Conservation (phyloP, 2,797 vertebrate species). For the Crax fasciolata region DNA sequence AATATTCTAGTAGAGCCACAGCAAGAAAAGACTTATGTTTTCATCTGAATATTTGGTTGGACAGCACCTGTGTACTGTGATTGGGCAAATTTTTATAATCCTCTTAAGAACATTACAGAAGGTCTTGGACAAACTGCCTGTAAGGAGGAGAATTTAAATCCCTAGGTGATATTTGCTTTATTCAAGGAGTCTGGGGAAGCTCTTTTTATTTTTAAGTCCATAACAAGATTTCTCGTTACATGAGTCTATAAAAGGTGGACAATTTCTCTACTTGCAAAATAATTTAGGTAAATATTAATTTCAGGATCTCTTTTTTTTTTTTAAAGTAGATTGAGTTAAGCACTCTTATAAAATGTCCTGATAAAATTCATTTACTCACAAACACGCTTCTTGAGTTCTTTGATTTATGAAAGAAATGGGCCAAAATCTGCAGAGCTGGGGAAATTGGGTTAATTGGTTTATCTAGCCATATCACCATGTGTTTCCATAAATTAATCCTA, state of each 20-base stretch:
- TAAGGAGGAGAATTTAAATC: background rate
- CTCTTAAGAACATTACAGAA: background rate
- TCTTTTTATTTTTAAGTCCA: background rate
- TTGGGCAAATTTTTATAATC: background rate
- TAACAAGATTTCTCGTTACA: background rate
- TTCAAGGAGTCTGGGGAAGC: background rate
- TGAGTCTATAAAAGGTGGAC: background rate
- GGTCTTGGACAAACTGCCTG: background rate
- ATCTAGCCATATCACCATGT: background rate
- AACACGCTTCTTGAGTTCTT: background rate
- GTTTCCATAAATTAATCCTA: background rate
- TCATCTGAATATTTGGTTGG: background rate
- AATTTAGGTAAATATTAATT: constrained; percentile 24
- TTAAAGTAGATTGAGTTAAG: background rate
- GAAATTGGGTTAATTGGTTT: background rate
- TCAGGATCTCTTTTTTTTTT: background rate
- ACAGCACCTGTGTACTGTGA: background rate
- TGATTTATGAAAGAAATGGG: background rate
- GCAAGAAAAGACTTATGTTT: background rate
- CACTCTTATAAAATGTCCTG: background rate
- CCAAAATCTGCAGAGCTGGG: background rate
- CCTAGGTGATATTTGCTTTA: background rate
- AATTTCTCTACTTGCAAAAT: background rate
- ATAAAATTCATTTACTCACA: background rate
- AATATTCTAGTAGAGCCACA: background rate